Conservation (phyloP, 2,797 vertebrate species). For the Anolis apletophallus region DNA sequence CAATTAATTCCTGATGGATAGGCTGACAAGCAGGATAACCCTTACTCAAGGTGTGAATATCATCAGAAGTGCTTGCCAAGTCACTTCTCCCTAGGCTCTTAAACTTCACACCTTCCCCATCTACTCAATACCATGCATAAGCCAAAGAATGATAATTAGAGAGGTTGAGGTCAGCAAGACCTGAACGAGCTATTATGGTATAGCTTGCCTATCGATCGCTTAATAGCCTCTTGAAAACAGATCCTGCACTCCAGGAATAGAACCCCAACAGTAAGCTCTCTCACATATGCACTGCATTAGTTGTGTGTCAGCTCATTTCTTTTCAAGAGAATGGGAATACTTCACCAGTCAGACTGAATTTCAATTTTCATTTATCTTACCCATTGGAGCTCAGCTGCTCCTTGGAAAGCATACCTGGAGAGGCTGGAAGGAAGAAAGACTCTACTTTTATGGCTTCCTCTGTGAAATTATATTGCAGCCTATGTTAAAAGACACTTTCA, state of each 20-base stretch:
- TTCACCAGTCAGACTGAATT: constrained; percentile 45
- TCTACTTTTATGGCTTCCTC: accelerated
- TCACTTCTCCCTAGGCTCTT: constrained; percentile 46
- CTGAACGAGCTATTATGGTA: constrained; percentile 64
- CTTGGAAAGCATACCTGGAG: not conserved
- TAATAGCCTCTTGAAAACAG: constrained; percentile 69
- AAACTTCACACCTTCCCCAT: constrained; percentile 36
- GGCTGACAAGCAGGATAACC: constrained; percentile 20
- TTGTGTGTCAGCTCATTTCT: constrained; percentile 61
- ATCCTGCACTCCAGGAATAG: constrained; percentile 64
- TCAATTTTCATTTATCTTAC: constrained; percentile 49
- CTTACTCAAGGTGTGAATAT: constrained; percentile 21
- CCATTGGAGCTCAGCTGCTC: constrained; percentile 26
- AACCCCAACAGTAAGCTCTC: not conserved
- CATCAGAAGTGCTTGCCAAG: constrained; percentile 27
- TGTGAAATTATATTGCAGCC: accelerated
- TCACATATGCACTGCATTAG: constrained; percentile 62
- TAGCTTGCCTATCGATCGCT: constrained; percentile 57
- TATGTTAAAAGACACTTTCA: not conserved
- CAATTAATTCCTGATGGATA: constrained; percentile 21
- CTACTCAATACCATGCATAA: constrained; percentile 40
- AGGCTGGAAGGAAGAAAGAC: not conserved
- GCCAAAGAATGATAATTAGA: constrained; percentile 59
- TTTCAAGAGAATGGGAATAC: constrained; percentile 52
- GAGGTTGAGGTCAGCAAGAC: constrained; percentile 48